Conservation (phyloP, 2,888 invertebrate species). For the Marronus borbonicus region DNA sequence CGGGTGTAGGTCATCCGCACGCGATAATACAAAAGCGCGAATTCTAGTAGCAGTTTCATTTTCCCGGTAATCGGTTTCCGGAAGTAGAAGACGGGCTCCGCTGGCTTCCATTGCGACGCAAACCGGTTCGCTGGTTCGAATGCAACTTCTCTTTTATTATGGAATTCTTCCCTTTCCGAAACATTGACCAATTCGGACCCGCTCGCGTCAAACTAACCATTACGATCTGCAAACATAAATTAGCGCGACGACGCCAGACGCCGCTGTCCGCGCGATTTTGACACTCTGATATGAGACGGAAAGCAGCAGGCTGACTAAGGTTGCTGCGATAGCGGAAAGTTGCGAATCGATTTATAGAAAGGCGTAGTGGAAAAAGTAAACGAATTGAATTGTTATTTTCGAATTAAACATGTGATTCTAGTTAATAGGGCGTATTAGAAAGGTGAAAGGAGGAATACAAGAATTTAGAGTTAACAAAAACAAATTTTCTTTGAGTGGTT, state of each 20-base stretch:
- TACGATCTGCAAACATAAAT: conserved; percentile 65
- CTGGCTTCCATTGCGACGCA: conserved; percentile 53
- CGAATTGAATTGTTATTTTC: no score
- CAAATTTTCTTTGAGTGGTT: no score
- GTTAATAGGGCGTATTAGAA: no score
- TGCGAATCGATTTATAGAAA: no score
- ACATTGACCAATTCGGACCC: conserved; percentile 67
- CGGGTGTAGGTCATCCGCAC: conserved; percentile 1
- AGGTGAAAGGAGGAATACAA: no score
- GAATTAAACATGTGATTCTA: no score
- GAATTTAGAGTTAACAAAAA: no score
- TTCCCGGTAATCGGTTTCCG: conserved; percentile 64
- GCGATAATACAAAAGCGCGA: conserved; percentile 53
- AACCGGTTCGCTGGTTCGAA: conserved; percentile 62
- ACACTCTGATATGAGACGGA: conserved; percentile 36
- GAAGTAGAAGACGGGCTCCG: conserved; percentile 58
- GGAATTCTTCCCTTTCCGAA: conserved; percentile 67
- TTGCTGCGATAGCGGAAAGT: no score
- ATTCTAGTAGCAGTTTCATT: conserved; percentile 62
- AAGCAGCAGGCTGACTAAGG: no score
- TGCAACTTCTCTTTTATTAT: conserved; percentile 66
- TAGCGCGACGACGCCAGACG: conserved; percentile 54
- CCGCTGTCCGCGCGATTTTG: conserved; percentile 46
- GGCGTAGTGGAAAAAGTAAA: no score
- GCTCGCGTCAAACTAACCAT: conserved; percentile 68